Evolutionary conservation across 2,113 vertebrate species (phyloP).

Genomic region (Dicaeum eximium): DNA sequence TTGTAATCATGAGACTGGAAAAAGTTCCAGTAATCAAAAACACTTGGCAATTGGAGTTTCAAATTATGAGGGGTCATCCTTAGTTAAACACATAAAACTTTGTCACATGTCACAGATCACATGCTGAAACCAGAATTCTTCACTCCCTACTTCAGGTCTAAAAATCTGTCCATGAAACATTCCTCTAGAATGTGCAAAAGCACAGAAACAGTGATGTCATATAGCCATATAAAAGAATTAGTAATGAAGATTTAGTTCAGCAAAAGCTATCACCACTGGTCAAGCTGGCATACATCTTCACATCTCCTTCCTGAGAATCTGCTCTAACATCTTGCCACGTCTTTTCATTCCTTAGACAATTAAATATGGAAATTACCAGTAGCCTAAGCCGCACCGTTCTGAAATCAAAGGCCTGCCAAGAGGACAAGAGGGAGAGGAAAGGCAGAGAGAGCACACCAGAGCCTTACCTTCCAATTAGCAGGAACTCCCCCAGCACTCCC

Average conservation of each 20-base stretch:
- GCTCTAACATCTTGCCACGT: background rate
- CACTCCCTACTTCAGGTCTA: background rate
- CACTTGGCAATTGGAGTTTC: background rate
- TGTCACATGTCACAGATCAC: background rate
- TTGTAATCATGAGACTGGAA: background rate
- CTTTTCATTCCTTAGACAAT: background rate
- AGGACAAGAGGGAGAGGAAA: fast-evolving
- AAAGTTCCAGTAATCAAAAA: background rate
- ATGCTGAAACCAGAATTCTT: background rate
- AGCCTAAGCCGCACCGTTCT: background rate
- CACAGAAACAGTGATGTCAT: background rate
- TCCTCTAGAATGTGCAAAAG: background rate
- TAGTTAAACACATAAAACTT: background rate
- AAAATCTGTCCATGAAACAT: background rate
- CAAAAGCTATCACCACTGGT: background rate
- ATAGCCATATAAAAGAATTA: background rate
- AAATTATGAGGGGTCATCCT: background rate
- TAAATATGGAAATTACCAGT: background rate
- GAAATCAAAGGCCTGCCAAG: background rate
- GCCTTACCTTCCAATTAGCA: conserved; percentile 91
- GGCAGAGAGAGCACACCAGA: background rate
- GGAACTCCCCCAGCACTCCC: conserved; percentile 88
- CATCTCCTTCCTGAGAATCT: background rate
- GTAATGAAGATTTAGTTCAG: background rate
- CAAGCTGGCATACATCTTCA: background rate